Evolutionary conservation across 2,888 invertebrate species (phyloP), one percentile per base, ranked within the genome.

Genomic region (Xylocampa areola): DNA sequence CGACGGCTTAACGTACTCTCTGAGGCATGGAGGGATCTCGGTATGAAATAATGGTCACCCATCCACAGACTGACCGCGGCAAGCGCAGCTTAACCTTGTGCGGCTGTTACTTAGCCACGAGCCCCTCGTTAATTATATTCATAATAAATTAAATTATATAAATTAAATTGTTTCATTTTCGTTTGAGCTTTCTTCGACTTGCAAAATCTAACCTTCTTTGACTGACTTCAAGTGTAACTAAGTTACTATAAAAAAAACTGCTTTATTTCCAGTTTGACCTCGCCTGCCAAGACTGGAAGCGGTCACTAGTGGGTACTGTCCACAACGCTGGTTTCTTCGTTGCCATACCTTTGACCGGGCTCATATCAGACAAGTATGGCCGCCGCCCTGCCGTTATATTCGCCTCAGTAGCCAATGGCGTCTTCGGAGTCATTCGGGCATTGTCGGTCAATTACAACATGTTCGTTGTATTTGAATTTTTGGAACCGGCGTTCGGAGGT

Each of bases 251-350:
- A 25, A 30, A 30, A 30, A 0, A 0, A 6, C 50, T 36, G 19
- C 19, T 54, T 64, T 75, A 36, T 47, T 93, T 93, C 4, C 89
- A 96, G 96, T 96, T 96, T 85, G 87, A 94, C 77, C 90, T 96
- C 13, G 95, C 94, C 58, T 96, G 96, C 72, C 95, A 95, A 59
- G 94, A 95, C 71, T 97, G 97, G 97, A 96, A 96, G 88, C 89
- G 97, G 5, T 95, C 97, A 0, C 80, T 97, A 43, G 96, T 97
- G 3, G 97, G 97, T 0, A 96, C 97, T 1, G 94, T 97, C 10
- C 96, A 96, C 84, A 96, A 96, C 77, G 90, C 96, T 14, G 97
- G 97, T 10, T 96, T 96, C 86, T 96, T 97, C 85, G 86, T 96
- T 67, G 96, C 96, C 13, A 94, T 97, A 40, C 96, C 96, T 0